Conservation (phyloP, 2,113 vertebrate genomes). For the Dendrocopos noguchii region DNA sequence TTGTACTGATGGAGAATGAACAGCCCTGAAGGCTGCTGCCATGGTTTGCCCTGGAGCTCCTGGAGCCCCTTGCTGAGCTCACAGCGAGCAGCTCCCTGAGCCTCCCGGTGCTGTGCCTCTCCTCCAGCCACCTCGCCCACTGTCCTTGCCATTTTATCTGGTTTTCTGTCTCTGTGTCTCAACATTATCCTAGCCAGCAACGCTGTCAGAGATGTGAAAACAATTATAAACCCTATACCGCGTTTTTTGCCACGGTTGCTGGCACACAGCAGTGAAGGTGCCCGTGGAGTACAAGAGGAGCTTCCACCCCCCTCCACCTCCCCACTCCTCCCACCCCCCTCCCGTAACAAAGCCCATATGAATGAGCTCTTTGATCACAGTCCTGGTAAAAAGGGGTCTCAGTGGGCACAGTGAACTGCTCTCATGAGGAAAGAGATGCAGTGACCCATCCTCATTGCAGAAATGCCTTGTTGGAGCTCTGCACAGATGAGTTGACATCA, state of each 20-base stretch:
- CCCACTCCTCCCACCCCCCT: too few relatives aligned
- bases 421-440: background rate
- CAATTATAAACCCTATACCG: background rate
- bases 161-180: background rate
- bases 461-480: background rate
- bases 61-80: background rate
- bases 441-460: constrained; percentile 20
- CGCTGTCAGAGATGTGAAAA: background rate
- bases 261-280: background rate
- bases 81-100: background rate
- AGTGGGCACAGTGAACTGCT: background rate
- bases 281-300: background rate
- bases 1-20: background rate
- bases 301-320: background rate
- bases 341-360: background rate
- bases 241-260: background rate
- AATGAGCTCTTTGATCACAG: constrained; percentile 17
- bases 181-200: background rate
- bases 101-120: background rate
- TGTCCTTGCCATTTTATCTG: background rate
- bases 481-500: background rate
- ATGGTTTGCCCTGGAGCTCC: background rate
- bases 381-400: constrained; percentile 5
- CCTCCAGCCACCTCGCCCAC: background rate
- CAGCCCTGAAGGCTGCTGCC: background rate